Evolutionary conservation across 2,113 vertebrate genomes (phyloP), one percentile per base, ranked within the genome.

Genomic region (Myiozetetes cayanensis): DNA sequence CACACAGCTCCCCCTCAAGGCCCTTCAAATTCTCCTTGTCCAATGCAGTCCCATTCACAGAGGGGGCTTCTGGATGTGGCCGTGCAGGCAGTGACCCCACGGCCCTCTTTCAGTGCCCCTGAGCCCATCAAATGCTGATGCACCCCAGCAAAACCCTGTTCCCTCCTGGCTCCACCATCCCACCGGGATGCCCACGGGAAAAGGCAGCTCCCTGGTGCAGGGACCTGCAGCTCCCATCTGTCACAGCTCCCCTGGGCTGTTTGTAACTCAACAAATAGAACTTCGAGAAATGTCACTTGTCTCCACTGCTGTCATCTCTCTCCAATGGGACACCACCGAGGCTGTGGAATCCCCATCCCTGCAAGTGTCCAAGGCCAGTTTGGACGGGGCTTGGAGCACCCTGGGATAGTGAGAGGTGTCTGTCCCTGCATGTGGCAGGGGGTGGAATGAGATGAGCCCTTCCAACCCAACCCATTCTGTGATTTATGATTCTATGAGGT

Each of bases 1-100:
- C n/a, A 35, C 56, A 35, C 14, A 3, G 6, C 56, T 35, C 35
- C 56, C 9, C 14, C 22, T 24, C 56, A 15, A 59, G n/a, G 33
- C n/a, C n/a, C 21, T 59, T 59, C n/a, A 35, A 35, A 35, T 56
- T 8, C 17, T 73, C 52, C 83, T 44, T 20, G 15, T 25, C 4
- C 49, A 66, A 46, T 0, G 0, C 9, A 41, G 28, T 41, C 27
- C 53, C 25, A 37, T 2, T 1, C 33, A 35, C 0, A 1, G 43
- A 68, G 12, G 39, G 30, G 20, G 7, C 28, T 72, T 44, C 58
- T 61, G 52, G 65, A 19, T 58, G 37, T 0, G 1, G 53, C 31
- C 30, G 3, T 22, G 35, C 35, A 62, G 58, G 2, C 31, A n/a
- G 65, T 31, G 58, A 67, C 24, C 21, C 46, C n/a, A 1, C 2